Evolutionary conservation across 2,113 vertebrate genomes (phyloP).

Genomic region (Brachypodius melanocephalos): DNA sequence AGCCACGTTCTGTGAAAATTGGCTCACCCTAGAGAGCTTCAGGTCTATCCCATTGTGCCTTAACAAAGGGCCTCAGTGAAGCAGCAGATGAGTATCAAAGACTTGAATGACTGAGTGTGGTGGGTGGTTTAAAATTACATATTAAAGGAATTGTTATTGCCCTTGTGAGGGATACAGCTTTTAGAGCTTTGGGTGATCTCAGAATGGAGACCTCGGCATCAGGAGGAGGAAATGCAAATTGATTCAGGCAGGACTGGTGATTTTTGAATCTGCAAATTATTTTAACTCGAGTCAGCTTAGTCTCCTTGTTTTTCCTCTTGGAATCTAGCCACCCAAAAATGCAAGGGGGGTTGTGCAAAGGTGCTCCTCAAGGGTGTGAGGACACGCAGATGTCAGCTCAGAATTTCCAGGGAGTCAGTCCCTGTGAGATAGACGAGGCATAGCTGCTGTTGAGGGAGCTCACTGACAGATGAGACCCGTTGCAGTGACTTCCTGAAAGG

Average conservation of each 20-base stretch:
- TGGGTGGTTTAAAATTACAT: not conserved
- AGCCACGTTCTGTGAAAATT: slow-evolving; percentile 33
- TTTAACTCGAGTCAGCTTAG: not conserved
- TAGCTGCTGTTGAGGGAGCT: not conserved
- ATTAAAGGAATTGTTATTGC: not conserved
- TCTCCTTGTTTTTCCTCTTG: not conserved
- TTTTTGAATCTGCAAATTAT: not conserved
- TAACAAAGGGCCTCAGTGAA: not conserved
- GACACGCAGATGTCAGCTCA: not conserved
- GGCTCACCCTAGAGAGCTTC: not conserved
- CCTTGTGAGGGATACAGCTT: not conserved
- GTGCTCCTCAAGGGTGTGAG: not conserved
- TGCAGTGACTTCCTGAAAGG: not conserved
- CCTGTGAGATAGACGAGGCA: accelerated
- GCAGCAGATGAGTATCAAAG: not conserved
- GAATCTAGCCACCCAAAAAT: not conserved
- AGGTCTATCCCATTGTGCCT: not conserved
- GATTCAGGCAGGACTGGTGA: not conserved
- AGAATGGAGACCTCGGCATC: not conserved
- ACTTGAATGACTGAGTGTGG: not conserved
- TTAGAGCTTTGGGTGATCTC: not conserved
- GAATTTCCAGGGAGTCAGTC: not conserved
- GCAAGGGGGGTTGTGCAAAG: not conserved
- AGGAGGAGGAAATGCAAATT: not conserved
- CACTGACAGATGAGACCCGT: not conserved